Percentiles rank a stretch among this genome's conserved stretches.
These are phyloP conservation scores for Cuniculus paca DNA, from an alignment of 2,797 vertebrate genomes.

Conservation along the genomic window DNA sequence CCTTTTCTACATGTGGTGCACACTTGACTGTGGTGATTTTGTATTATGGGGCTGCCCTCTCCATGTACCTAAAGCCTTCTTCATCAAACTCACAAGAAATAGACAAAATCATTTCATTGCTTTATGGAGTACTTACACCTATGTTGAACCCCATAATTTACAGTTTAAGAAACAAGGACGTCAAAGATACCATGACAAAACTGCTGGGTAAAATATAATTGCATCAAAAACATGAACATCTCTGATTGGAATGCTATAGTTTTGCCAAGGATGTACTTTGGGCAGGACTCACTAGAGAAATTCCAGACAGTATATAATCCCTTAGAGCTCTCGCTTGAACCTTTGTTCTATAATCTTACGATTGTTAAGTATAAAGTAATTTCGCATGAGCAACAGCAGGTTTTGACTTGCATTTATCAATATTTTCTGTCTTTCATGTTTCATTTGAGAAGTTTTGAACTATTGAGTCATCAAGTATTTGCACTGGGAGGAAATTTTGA, in stretches of 20 bases:
- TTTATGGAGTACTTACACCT: slow-evolving; percentile 83
- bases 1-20: slow-evolving; percentile 84
- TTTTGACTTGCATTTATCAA: neutral
- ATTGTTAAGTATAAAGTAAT: neutral
- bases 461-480: neutral
- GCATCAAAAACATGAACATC: neutral
- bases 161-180: slow-evolving; percentile 86
- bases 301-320: neutral
- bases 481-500: neutral
- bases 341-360: neutral
- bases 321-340: neutral
- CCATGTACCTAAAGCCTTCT: slow-evolving; percentile 82
- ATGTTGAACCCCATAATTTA: slow-evolving; percentile 86
- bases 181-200: slow-evolving; percentile 79
- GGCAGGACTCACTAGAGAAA: neutral
- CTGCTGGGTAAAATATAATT: slow-evolving; percentile 35
- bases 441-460: neutral
- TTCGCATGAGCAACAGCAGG: neutral
- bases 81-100: slow-evolving; percentile 70
- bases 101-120: slow-evolving; percentile 78
- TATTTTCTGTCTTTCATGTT: neutral
- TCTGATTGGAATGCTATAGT: neutral
- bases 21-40: slow-evolving; percentile 83
- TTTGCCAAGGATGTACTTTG: neutral
- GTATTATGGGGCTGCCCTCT: slow-evolving; percentile 80